phyloP scores from a whole-genome alignment of 2,797 vertebrate species.

The Nyctibius grandis region DNA sequence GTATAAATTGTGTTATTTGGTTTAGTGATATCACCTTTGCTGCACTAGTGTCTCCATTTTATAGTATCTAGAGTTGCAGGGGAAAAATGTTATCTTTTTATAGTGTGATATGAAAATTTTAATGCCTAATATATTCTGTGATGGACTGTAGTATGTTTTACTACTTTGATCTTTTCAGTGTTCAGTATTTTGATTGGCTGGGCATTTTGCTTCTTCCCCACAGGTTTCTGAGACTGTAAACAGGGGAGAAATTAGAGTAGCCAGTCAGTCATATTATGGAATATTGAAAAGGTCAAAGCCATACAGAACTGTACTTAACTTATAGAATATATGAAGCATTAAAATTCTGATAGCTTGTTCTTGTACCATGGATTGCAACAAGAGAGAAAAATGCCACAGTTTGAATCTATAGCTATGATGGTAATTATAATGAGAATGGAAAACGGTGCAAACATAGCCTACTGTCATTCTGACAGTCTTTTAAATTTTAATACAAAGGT shows the following conservation, averaged over 20 bases:
- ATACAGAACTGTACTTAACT: slow-evolving; percentile 1
- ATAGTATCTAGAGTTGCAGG: not conserved
- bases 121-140: slow-evolving; percentile 9
- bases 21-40: not conserved
- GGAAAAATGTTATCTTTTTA: slow-evolving; percentile 56
- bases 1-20: slow-evolving; percentile 18
- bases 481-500: not conserved
- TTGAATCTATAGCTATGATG: not conserved
- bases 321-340: slow-evolving; percentile 50
- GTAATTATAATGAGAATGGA: not conserved
- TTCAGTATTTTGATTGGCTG: slow-evolving; percentile 37
- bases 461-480: not conserved
- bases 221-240: slow-evolving; percentile 55
- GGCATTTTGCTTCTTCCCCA: slow-evolving; percentile 27
- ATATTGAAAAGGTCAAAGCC: slow-evolving; percentile 71
- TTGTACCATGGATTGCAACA: not conserved
- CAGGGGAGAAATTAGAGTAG: slow-evolving; percentile 35
- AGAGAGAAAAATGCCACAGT: not conserved
- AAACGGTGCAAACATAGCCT: not conserved
- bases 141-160: slow-evolving; percentile 13
- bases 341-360: not conserved
- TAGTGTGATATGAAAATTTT: slow-evolving; percentile 43
- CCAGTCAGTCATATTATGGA: slow-evolving; percentile 52
- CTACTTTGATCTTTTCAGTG: slow-evolving; percentile 42
- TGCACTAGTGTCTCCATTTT: not conserved